Percentiles rank a stretch among this genome's conserved stretches.
phyloP scores from a whole-genome alignment of 2,888 invertebrate genomes.

The Macaria liturata region DNA sequence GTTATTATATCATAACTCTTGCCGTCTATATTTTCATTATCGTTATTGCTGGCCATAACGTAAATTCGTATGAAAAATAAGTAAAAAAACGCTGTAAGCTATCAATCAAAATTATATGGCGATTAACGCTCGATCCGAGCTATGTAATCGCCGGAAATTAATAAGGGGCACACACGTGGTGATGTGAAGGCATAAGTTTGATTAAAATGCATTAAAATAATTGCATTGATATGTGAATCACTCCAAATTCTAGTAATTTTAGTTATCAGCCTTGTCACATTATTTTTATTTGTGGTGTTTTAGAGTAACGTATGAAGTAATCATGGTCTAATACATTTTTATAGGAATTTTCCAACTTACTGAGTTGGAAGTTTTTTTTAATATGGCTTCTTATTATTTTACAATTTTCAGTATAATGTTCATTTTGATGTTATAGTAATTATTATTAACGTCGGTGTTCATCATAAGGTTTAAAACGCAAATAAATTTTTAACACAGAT shows the following conservation, averaged over 20 bases:
- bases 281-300: not conserved
- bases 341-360: too few relatives aligned
- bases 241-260: conserved; percentile 16
- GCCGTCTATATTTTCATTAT: conserved; percentile 54
- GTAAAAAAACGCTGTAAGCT: conserved; percentile 55
- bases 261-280: conserved; percentile 1
- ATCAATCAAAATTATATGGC: conserved; percentile 72
- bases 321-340: not conserved
- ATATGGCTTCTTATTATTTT: too few relatives aligned
- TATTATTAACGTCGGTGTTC: too few relatives aligned
- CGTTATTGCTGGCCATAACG: conserved; percentile 55
- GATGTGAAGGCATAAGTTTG: conserved; percentile 52
- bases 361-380: too few relatives aligned
- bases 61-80: conserved; percentile 63
- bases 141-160: conserved; percentile 65
- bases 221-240: conserved; percentile 16
- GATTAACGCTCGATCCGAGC: conserved; percentile 54
- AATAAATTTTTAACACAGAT: too few relatives aligned
- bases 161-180: conserved; percentile 48
- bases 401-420: too few relatives aligned
- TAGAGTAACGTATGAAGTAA: not conserved
- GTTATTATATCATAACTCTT: conserved; percentile 53
- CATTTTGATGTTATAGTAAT: too few relatives aligned
- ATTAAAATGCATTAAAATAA: conserved; percentile 42
- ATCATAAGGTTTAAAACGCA: too few relatives aligned